Conservation (phyloP, 2,797 vertebrate genomes). For the Threskiornis aethiopicus region DNA sequence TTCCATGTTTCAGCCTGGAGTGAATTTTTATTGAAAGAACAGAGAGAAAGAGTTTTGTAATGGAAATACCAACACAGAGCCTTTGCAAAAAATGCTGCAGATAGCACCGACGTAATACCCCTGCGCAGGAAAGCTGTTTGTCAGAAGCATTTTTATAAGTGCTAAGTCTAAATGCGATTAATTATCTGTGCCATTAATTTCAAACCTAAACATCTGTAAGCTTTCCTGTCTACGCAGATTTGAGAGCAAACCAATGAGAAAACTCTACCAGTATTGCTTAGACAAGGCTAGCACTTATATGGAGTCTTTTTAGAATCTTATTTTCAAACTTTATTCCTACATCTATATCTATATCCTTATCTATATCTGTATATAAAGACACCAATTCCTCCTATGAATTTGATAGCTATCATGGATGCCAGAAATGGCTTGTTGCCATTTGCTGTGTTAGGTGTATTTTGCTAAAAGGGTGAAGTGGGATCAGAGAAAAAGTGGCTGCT, state of each 20-base stretch:
- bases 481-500: neutral
- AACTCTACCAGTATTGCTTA: neutral
- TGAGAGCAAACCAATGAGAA: neutral
- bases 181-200: neutral
- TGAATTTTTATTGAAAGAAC: slow-evolving; percentile 44
- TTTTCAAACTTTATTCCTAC: neutral
- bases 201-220: neutral
- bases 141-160: neutral
- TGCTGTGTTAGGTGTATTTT: neutral
- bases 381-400: neutral
- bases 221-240: neutral
- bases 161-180: neutral
- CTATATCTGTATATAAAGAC: neutral
- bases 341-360: neutral
- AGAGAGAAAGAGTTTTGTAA: slow-evolving; percentile 15
- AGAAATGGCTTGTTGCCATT: neutral
- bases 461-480: neutral
- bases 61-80: slow-evolving; percentile 1
- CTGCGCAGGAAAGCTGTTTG: neutral
- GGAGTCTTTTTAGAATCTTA: neutral
- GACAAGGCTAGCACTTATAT: neutral
- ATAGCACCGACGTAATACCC: neutral
- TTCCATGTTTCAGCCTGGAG: neutral
- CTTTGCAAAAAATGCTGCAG: neutral
- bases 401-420: neutral